Conservation (phyloP, 2,888 invertebrate species). For the Bhutanitis thaidina region DNA sequence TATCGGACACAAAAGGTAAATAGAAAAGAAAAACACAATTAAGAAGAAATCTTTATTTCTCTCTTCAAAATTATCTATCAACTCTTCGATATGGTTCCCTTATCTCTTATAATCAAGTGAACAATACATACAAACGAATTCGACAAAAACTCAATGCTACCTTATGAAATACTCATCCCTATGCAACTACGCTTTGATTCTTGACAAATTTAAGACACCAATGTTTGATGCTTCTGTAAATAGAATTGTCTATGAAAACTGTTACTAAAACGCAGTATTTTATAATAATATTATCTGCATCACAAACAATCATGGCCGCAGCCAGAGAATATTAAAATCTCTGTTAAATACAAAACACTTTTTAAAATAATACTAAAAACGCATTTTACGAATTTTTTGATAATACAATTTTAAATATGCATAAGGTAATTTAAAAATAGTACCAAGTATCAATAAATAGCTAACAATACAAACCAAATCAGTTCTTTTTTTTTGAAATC, state of each 20-base stretch:
- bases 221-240: constrained; percentile 1
- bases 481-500: constrained; percentile 16
- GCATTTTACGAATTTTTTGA: too few species aligned
- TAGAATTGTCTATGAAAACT: neutral
- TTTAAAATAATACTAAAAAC: too few species aligned
- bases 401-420: too few species aligned
- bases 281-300: neutral
- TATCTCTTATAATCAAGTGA: constrained; percentile 57
- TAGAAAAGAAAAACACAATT: constrained; percentile 37
- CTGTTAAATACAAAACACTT: too few species aligned
- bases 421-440: too few species aligned
- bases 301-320: neutral
- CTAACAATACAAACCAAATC: constrained; percentile 8
- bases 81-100: constrained; percentile 73
- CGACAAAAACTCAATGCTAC: constrained; percentile 19
- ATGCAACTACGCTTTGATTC: too few species aligned
- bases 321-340: neutral
- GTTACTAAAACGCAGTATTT: neutral
- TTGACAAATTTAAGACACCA: constrained; percentile 1
- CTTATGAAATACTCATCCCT: too few species aligned
- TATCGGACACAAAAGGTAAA: too few species aligned
- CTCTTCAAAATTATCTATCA: constrained; percentile 67
- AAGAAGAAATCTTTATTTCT: constrained; percentile 72
- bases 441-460: constrained; percentile 10
- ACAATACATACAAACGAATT: constrained; percentile 40